Evolutionary conservation across 2,797 vertebrate species (phyloP).

Genomic region (Hydrocynus forskahlii): DNA sequence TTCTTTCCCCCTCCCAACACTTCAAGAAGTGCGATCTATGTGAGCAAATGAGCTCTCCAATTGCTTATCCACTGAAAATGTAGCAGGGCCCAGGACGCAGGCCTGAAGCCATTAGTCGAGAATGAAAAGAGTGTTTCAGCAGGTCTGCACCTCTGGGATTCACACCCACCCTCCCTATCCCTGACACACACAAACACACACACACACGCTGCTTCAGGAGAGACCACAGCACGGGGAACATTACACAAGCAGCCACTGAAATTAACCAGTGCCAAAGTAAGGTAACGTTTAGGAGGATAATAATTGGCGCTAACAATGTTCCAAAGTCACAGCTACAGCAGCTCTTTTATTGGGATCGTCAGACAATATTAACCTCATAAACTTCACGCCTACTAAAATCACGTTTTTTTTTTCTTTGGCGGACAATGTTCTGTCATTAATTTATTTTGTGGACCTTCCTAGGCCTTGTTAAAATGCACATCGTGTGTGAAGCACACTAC

Average conservation of each 20-base stretch:
- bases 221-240: conserved; percentile 21
- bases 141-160: conserved; percentile 49
- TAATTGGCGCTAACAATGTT: conserved; percentile 27
- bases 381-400: conserved; percentile 23
- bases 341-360: conserved; percentile 20
- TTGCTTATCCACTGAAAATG: conserved; percentile 46
- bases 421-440: conserved; percentile 13
- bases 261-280: conserved; percentile 18
- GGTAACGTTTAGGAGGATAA: conserved; percentile 9
- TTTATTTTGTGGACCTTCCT: conserved; percentile 23
- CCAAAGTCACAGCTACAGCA: conserved; percentile 11
- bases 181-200: conserved; percentile 20
- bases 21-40: conserved; percentile 38
- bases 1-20: background rate
- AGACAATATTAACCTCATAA: conserved; percentile 37
- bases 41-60: conserved; percentile 52
- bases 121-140: conserved; percentile 40
- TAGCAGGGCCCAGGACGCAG: conserved; percentile 15
- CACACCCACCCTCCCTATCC: conserved; percentile 44
- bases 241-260: conserved; percentile 35
- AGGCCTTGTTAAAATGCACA: conserved; percentile 3
- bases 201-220: conserved; percentile 24
- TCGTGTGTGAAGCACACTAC: background rate
- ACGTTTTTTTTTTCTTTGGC: background rate
- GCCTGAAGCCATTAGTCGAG: conserved; percentile 50